These are phyloP conservation scores for Thripadectes ignobilis DNA, from an alignment of 2,797 vertebrate genomes.

Conservation along the genomic window DNA sequence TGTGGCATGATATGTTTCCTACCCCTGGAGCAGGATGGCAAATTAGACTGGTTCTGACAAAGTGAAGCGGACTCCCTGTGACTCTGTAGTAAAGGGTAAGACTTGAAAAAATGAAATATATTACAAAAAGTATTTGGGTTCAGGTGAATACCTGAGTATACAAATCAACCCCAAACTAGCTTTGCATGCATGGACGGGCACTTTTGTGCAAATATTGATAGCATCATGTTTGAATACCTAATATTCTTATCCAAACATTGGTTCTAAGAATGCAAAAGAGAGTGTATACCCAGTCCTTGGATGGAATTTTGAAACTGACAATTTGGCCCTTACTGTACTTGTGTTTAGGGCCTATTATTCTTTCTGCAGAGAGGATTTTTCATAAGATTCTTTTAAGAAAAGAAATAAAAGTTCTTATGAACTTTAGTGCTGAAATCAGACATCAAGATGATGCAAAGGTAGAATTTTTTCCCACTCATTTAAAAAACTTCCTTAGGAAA, in stretches of 20 bases:
- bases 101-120: not conserved
- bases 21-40: not conserved
- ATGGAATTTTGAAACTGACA: not conserved
- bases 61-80: not conserved
- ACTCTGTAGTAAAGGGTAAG: not conserved
- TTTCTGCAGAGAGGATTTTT: not conserved
- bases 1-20: not conserved
- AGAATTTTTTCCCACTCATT: not conserved
- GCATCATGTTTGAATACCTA: not conserved
- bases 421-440: not conserved
- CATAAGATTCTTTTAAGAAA: not conserved
- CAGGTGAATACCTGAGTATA: not conserved
- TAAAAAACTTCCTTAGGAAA: not conserved
- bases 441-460: not conserved
- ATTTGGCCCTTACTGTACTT: not conserved
- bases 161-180: not conserved
- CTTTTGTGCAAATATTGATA: constrained; percentile 2
- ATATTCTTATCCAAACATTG: not conserved
- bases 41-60: not conserved
- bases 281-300: not conserved
- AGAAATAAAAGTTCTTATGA: not conserved
- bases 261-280: not conserved
- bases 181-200: not conserved
- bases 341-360: not conserved
- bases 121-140: not conserved